Evolutionary conservation across 1,140 invertebrate genomes (phyloP), one percentile per base, ranked within the genome.

Genomic region (Planococcus citri): DNA sequence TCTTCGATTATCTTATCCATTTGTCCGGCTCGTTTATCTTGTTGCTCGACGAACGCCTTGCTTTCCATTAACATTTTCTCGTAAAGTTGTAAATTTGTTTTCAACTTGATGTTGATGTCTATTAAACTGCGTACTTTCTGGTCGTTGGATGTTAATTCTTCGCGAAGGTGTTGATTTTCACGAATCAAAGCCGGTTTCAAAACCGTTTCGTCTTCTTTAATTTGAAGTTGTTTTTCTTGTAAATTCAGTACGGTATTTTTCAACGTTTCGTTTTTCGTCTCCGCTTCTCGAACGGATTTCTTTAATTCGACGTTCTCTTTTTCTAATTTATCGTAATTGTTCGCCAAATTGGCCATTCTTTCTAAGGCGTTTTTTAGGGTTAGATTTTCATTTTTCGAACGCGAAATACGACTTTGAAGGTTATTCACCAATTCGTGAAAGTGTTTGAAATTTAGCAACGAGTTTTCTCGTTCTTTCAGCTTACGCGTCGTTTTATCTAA

Each of bases 271-370:
- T 64, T 64, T 64, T 64, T 64, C 14, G 14, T 21, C 17, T 64
- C 60, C 1, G 24, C 2, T 20, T 64, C 60, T 9, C 24, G 20
- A 9, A 64, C 3, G 1, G 17, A 24, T 27, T 64, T 24, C 20
- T 64, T 64, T 21, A 64, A 27, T 20, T 25, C 22, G 22, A 24
- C 60, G 60, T 64, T 64, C 17, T 64, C 60, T 10, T 21, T 22
- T 6, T 64, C 60, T 17, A 64, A 17, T 27, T 64, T 64, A 24
- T 64, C 60, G 60, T 64, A 64, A 27, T 64, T 64, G 60, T 64
- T 64, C 10, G 60, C 60, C 60, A 64, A 24, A 17, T 64, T 24
- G 22, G 21, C 25, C 60, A 64, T 64, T 24, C 22, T 10, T 24
- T 64, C 60, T 10, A 64, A 14, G 2, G 25, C 60, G 17, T 64